A percentile compares a stretch with the other conserved stretches of the same genome.
Evolutionary conservation across 2,888 invertebrate genomes (phyloP).

Genomic region (Mantis religiosa): DNA sequence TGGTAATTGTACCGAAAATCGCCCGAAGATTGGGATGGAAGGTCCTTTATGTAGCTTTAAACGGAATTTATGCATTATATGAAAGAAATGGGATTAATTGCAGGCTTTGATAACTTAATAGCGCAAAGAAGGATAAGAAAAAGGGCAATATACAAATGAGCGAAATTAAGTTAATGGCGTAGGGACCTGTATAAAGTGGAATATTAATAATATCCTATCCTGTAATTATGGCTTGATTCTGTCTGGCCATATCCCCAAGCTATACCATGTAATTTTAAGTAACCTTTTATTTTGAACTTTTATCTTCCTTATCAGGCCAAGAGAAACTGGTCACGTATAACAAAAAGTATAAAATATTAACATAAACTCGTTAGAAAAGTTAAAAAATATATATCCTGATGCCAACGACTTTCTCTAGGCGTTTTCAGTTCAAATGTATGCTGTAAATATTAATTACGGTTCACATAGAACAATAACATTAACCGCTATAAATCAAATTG

Average conservation of each 20-base stretch:
- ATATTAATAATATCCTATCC: background rate
- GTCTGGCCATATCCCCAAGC: background rate
- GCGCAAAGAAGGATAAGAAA: background rate
- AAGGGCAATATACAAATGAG: background rate
- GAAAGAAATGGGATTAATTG: background rate
- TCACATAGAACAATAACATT: no score
- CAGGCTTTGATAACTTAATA: background rate
- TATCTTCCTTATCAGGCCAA: no score
- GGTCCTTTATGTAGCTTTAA: background rate
- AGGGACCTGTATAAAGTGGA: background rate
- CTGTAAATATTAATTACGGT: no score
- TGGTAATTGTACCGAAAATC: conserved; percentile 6
- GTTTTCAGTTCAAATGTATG: no score
- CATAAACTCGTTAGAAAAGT: no score
- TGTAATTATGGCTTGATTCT: background rate
- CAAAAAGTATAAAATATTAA: no score
- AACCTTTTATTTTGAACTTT: no score
- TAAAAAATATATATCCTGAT: no score
- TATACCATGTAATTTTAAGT: background rate
- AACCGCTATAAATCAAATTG: no score
- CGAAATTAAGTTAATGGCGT: background rate
- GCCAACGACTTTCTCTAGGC: no score
- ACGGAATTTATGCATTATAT: background rate
- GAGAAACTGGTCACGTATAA: no score
- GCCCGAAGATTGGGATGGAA: background rate